Conservation (phyloP, 1,140 invertebrate genomes). For the Drosophila sulfurigaster region DNA sequence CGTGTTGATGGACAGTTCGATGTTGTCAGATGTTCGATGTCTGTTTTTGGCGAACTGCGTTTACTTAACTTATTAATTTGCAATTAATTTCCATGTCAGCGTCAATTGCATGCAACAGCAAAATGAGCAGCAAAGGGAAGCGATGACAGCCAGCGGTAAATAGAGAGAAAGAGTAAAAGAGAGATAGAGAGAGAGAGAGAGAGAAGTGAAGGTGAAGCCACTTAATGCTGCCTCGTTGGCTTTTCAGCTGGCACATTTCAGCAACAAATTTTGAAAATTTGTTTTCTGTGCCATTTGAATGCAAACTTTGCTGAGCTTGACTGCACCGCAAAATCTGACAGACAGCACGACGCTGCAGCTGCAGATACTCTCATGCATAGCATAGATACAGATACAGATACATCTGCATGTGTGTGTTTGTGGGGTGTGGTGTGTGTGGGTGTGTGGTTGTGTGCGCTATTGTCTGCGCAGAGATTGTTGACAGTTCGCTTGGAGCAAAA, state of each 20-base stretch:
- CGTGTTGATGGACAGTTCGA: constrained; percentile 11
- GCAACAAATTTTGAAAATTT: constrained; percentile 32
- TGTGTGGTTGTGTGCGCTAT: neutral
- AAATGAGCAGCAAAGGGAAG: neutral
- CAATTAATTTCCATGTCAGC: constrained; percentile 64
- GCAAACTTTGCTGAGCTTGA: constrained; percentile 27
- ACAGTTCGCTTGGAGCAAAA: constrained; percentile 24
- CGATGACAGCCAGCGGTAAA: no score
- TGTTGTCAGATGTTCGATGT: neutral
- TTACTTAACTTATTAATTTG: constrained; percentile 75
- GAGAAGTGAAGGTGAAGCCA: neutral
- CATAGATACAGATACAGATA: constrained; percentile 9
- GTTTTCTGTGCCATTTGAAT: constrained; percentile 34
- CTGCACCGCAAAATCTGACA: constrained; percentile 8
- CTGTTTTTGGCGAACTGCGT: constrained; percentile 36
- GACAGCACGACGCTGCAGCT: neutral
- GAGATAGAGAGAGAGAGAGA: neutral
- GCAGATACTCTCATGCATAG: neutral
- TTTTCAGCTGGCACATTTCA: constrained; percentile 10
- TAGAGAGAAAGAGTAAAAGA: neutral
- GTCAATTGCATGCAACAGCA: constrained; percentile 24
- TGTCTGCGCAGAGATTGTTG: constrained; percentile 21
- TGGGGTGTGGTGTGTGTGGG: neutral
- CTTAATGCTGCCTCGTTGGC: constrained; percentile 11
- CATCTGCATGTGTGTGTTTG: neutral